These are phyloP conservation scores for Microctonus brassicae DNA, from an alignment of 2,888 invertebrate genomes.

Conservation along the genomic window DNA sequence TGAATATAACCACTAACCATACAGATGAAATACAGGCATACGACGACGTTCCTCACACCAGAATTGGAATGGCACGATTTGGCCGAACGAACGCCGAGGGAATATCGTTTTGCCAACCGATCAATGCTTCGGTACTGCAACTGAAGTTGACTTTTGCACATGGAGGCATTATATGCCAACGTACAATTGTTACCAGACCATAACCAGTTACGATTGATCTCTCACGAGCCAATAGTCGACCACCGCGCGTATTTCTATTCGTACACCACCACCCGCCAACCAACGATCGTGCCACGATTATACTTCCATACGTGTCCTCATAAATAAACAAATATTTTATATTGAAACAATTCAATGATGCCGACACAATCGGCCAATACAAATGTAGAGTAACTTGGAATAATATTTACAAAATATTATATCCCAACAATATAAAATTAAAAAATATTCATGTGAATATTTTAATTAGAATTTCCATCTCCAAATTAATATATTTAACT, in stretches of 20 bases:
- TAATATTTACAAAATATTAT: no score
- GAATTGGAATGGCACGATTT: slow-evolving; percentile 47
- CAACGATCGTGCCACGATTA: slow-evolving; percentile 20
- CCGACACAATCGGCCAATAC: background rate
- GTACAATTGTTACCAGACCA: slow-evolving; percentile 36
- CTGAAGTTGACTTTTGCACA: slow-evolving; percentile 43
- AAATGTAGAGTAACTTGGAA: background rate
- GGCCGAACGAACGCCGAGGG: slow-evolving; percentile 30
- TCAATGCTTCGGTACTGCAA: slow-evolving; percentile 39
- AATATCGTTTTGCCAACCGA: slow-evolving; percentile 37
- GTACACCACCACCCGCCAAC: background rate
- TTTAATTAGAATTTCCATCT: no score
- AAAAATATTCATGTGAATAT: background rate
- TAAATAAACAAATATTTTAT: slow-evolving; percentile 10
- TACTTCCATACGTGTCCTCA: background rate
- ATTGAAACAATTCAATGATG: slow-evolving; percentile 1
- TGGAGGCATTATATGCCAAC: slow-evolving; percentile 40
- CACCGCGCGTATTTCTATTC: background rate
- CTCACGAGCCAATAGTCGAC: slow-evolving; percentile 15
- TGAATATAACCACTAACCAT: slow-evolving; percentile 8
- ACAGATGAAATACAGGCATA: slow-evolving; percentile 44
- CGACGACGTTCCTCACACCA: slow-evolving; percentile 42
- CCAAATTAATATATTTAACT: no score
- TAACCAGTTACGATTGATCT: slow-evolving; percentile 29
- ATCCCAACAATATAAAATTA: no score